Conservation (phyloP, 2,888 invertebrate species). For the Platycheirus albimanus region DNA sequence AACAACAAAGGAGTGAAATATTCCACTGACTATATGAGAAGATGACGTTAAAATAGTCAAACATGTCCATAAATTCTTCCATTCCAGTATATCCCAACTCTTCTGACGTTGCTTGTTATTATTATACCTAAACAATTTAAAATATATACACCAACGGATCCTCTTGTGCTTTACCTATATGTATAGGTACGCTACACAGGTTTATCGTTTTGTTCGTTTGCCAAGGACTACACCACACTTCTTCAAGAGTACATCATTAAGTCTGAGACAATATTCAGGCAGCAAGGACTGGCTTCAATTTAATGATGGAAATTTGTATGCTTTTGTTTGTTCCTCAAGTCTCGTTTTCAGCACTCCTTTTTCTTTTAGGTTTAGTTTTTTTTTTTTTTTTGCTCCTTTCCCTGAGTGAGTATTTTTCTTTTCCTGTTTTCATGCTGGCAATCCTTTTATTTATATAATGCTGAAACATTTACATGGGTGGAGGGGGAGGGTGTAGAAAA, state of each 20-base stretch:
- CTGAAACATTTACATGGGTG: neutral
- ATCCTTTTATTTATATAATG: slow-evolving; percentile 23
- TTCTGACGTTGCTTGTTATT: slow-evolving; percentile 15
- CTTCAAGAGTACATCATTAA: slow-evolving; percentile 64
- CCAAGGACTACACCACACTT: slow-evolving; percentile 55
- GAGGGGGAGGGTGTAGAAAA: neutral
- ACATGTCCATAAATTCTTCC: slow-evolving; percentile 21
- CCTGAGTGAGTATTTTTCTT: slow-evolving; percentile 18
- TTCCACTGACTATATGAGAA: slow-evolving; percentile 16
- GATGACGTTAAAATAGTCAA: slow-evolving; percentile 17
- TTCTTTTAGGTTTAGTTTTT: slow-evolving; percentile 30
- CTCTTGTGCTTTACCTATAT: slow-evolving; percentile 14
- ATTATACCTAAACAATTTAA: slow-evolving; percentile 52
- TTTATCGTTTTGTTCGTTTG: slow-evolving; percentile 31
- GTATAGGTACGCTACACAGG: no score
- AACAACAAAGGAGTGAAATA: neutral
- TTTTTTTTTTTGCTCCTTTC: neutral
- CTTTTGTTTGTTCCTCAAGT: slow-evolving; percentile 46
- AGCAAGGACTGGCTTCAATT: slow-evolving; percentile 66
- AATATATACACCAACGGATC: slow-evolving; percentile 36
- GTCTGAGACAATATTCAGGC: slow-evolving; percentile 66
- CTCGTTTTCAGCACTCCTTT: slow-evolving; percentile 29
- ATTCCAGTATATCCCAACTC: slow-evolving; percentile 34
- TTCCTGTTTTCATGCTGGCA: slow-evolving; percentile 40
- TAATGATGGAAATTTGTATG: slow-evolving; percentile 54